A percentile compares a stretch with the other conserved stretches of the same genome.
These are phyloP conservation scores for Turdus rufiventris DNA, from an alignment of 2,113 vertebrate genomes.

Conservation along the genomic window DNA sequence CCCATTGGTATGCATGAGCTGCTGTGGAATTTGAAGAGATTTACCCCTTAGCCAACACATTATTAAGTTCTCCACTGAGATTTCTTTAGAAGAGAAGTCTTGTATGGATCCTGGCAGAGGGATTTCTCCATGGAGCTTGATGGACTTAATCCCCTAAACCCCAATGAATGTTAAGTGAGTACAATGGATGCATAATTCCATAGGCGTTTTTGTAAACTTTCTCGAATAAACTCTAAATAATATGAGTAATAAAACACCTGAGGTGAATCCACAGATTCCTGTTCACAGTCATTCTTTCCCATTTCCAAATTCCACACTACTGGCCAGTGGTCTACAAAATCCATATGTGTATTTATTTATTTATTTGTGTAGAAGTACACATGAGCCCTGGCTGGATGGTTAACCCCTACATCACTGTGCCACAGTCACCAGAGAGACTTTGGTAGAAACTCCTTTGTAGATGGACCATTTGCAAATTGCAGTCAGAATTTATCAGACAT, in stretches of 20 bases:
- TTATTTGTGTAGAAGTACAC: neutral
- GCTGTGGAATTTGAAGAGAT: neutral
- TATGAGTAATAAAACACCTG: neutral
- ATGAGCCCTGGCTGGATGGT: neutral
- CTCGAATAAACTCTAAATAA: neutral
- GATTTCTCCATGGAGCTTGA: neutral
- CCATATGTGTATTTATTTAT: fast-evolving
- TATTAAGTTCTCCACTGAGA: neutral
- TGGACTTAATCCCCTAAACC: neutral
- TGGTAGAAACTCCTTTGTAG: neutral
- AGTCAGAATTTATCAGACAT: neutral
- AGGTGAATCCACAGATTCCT: neutral
- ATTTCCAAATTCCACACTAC: neutral
- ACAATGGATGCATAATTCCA: neutral
- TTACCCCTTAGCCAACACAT: neutral
- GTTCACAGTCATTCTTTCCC: neutral
- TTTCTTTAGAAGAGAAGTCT: neutral
- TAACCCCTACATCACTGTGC: neutral
- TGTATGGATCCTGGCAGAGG: neutral
- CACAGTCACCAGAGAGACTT: neutral
- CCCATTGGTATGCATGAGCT: neutral
- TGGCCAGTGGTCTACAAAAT: neutral
- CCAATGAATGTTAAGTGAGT: neutral
- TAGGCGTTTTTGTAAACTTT: neutral
- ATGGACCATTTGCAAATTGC: neutral